Base-by-base conservation (phyloP, 1,140 invertebrate genomes). In the Cherax destructor region DNA sequence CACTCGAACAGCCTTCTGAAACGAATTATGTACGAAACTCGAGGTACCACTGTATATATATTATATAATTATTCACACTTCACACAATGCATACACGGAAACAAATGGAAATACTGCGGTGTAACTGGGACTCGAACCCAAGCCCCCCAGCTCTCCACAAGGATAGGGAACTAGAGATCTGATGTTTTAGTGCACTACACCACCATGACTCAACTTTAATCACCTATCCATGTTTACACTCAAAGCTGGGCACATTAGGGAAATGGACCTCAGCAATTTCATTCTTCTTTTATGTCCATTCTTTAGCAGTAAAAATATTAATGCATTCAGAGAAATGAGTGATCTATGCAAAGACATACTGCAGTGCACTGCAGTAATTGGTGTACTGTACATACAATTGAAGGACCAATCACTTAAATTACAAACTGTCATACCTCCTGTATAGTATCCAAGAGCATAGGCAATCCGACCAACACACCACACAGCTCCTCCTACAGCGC, bases 361-460 rank as follows among this genome's bases (percentile, higher is more conserved):
- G 13, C 21, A 41, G 30, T 41, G 2, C 30, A 41, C 30, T 41
- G 30, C 30, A 41, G 65, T 69, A 5, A 18, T 69, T 18, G 21
- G 9, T 59, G 16, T 59, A 59, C 56, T 59, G 56, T 59, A 59
- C 56, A 69, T 69, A 21, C 13, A 69, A 30, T 10, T 21, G 7
- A 74, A 84, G 13, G 24, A 41, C 13, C 6, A 83, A 59, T 41
- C 30, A 41, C n/a, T 41, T 24, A 24, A 84, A 21, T 65, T 1
- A 72, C 18, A 61, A 16, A 59, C 5, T 77, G 30, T 30, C 86
- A 77, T 59, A 90, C 88, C 88, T 61, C 88, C 88, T 21, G 81
- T 90, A n/a, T 84, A 90, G 72, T 90, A 90, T 24, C 88, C 88
- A 18, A 83, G 61, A 7, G 88, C 88, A 78, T 78, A 90, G 30